Base-by-base conservation (phyloP, 2,113 vertebrate genomes). In the Tilapia sparmanii region DNA sequence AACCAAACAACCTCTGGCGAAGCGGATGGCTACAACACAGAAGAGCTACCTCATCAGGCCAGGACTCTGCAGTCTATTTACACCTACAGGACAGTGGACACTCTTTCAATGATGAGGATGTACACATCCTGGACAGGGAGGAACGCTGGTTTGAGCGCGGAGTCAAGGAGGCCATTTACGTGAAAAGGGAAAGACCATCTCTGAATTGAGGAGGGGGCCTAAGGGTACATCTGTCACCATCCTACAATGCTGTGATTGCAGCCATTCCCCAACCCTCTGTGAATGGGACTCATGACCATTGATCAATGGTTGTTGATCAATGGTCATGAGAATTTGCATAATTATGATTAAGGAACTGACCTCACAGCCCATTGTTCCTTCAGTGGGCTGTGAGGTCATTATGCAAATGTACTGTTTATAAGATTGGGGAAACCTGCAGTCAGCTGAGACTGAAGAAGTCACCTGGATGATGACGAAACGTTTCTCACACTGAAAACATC, bases 1-100 rank as follows among this genome's bases (percentile, higher is more conserved):
- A 52, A n/a, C 8, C 18, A n/a, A 52, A 5, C 50, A 19, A 52
- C 50, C 18, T 52, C 50, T 52, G 50, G 3, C 40, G n/a, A n/a
- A n/a, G n/a, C n/a, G n/a, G n/a, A n/a, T n/a, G n/a, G n/a, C n/a
- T 3, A 52, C 50, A 52, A 2, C 50, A 52, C 50, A 10, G 19
- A 0, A 52, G 50, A 52, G 50, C 19, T 0, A 0, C 16, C 50
- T 52, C 50, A 1, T 1, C 50, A n/a, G 45, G 45, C 40, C 42
- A 45, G 8, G 18, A 53, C 19, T 53, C 19, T 53, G 19, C 52
- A 11, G 52, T 1, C 1, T 53, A 0, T 53, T 6, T 0, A 22
- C 52, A 53, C 52, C 19, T 53, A 53, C 52, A 53, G 52, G 3
- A 2, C 50, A n/a, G 19, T 53, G 50, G 50, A 53, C 50, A 10